Base-by-base conservation (phyloP, 1,140 invertebrate species). In the Trialeurodes vaporariorum region DNA sequence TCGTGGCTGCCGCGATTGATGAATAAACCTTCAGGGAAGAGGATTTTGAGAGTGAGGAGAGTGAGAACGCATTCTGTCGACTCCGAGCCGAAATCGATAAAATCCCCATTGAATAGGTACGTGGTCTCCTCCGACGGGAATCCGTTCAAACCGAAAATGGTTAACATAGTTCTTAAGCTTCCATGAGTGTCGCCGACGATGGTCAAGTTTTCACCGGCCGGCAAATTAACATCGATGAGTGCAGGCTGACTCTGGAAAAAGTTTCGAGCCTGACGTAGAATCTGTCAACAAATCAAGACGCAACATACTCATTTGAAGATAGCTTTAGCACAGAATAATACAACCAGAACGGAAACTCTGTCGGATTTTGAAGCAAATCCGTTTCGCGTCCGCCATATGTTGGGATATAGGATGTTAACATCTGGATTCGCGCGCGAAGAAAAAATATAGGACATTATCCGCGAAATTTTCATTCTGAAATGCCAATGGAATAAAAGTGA, bases 141-240 rank as follows among this genome's bases (percentile, higher is more conserved):
- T 13, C 96, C 97, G 81, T 99, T 99, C 59, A 98, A 81, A 75
- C 94, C 83, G 81, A 99, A 99, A 72, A 99, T 98, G 81, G 99
- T 98, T 81, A 98, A 86, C 61, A 99, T 80, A 82, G 99, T 97
- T 80, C 96, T 99, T 81, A 88, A 99, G 80, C 99, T 98, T 25
- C 98, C 98, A 79, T 99, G 97, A 73, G 99, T 95, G 79, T 99
- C 97, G 21, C 98, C 98, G 80, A 97, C 99, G 64, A 99, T 90
- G 27, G 97, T 99, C 78, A 99, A 99, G 5, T 9, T 49, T 82
- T 98, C 98, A 62, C 87, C 83, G 59, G 91, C 85, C 77, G 92
- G 87, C 71, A 99, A 90, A 69, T 82, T 83, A 61, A 99, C 90
- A 76, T 99, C 91, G 0, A 98, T 86, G 69, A 99, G 80, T 60